Conservation (phyloP, 1,140 invertebrate species). For the Phymastichus coffea region DNA sequence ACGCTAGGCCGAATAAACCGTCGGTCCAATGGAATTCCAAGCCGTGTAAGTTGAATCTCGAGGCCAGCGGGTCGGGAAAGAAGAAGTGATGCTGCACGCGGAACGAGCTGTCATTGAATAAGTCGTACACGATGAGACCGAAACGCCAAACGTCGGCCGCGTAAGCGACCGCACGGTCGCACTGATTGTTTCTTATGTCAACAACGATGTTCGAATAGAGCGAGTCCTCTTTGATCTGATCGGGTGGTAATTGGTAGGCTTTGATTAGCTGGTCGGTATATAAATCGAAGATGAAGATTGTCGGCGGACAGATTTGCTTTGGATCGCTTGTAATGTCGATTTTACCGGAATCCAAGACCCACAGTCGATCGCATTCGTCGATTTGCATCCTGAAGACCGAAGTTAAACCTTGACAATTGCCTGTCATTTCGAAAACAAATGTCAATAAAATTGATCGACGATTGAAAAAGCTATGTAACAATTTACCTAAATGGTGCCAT, state of each 20-base stretch:
- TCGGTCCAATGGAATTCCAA: conserved; percentile 79
- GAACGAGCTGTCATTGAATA: conserved; percentile 68
- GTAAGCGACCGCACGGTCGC: conserved; percentile 69
- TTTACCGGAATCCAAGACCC: conserved; percentile 77
- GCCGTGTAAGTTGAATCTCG: conserved; percentile 68
- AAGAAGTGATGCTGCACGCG: conserved; percentile 73
- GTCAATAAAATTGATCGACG: too few species aligned
- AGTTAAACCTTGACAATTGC: conserved; percentile 65
- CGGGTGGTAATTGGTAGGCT: conserved; percentile 64
- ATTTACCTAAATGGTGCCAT: conserved; percentile 64
- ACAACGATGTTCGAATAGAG: conserved; percentile 74
- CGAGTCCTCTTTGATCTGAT: conserved; percentile 70
- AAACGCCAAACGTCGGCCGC: conserved; percentile 76
- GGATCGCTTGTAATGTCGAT: conserved; percentile 69
- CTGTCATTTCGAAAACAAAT: conserved; percentile 31
- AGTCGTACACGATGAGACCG: conserved; percentile 69
- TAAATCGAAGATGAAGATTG: conserved; percentile 74
- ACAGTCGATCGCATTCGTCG: conserved; percentile 70
- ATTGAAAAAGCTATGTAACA: too few species aligned
- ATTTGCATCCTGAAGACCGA: conserved; percentile 76
- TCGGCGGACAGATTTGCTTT: conserved; percentile 69
- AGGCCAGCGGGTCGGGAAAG: conserved; percentile 73
- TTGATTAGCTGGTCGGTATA: conserved; percentile 63
- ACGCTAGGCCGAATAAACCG: conserved; percentile 74
- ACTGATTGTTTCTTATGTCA: conserved; percentile 65